Percentiles rank a stretch among this genome's conserved stretches.
Evolutionary conservation across 2,797 vertebrate species (phyloP).

Genomic region (Acipenser transmontanus): DNA sequence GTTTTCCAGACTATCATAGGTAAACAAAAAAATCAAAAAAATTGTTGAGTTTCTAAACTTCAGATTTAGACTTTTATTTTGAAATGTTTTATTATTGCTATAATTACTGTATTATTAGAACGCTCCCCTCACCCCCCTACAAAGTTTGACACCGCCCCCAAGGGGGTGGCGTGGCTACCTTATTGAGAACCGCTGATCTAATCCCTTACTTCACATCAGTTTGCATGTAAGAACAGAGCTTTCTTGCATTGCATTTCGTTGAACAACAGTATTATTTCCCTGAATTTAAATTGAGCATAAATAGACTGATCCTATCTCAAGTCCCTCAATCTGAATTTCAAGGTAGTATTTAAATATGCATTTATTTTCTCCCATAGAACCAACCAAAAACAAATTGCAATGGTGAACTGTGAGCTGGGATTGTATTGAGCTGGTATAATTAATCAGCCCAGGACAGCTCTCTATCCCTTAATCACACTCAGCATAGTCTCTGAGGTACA

Average conservation of each 20-base stretch:
- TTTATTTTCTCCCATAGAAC: not conserved
- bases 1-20: too few relatives aligned
- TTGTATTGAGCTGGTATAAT: conserved; percentile 79
- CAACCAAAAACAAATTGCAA: conserved; percentile 7
- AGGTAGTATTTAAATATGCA: not conserved
- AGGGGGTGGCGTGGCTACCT: too few relatives aligned
- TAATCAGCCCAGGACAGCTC: conserved; percentile 76
- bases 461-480: conserved; percentile 90
- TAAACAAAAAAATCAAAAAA: too few relatives aligned
- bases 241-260: not conserved
- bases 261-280: not conserved
- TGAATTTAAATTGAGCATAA: too few relatives aligned
- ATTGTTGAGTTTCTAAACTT: too few relatives aligned
- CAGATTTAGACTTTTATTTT: too few relatives aligned
- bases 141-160: too few relatives aligned
- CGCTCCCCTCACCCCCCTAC: too few relatives aligned
- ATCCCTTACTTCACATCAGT: not conserved
- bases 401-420: conserved; percentile 24
- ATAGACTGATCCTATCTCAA: not conserved
- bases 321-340: not conserved
- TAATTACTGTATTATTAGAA: too few relatives aligned
- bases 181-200: not conserved
- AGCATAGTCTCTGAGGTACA: conserved; percentile 62
- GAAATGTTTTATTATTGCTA: too few relatives aligned
- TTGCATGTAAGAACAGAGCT: not conserved